Evolutionary conservation across 2,888 invertebrate species (phyloP).

Genomic region (Phalera bucephala): DNA sequence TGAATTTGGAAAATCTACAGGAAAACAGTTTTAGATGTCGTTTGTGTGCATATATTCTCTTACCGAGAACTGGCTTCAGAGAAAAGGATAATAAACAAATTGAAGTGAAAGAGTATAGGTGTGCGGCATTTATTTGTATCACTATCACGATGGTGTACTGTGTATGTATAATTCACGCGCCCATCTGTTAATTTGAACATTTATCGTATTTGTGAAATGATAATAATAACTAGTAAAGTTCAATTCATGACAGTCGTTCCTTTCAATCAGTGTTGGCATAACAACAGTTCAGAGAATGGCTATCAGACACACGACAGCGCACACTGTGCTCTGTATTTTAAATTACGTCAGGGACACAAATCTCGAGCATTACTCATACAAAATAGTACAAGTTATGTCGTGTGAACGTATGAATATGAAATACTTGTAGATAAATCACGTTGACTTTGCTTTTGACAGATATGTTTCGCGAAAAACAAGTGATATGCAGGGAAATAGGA

Average conservation of each 20-base stretch:
- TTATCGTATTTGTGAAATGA: conserved; percentile 12
- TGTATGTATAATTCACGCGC: neutral
- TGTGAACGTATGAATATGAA: conserved; percentile 26
- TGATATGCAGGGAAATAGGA: too few relatives aligned
- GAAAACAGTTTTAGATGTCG: conserved; percentile 8
- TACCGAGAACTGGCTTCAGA: conserved; percentile 11
- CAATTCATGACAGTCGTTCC: conserved; percentile 29
- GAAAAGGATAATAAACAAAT: conserved; percentile 12
- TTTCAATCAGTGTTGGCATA: conserved; percentile 36
- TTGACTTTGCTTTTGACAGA: conserved; percentile 11
- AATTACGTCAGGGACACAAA: conserved; percentile 32
- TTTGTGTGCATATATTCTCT: conserved; percentile 8
- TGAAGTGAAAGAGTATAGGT: too few relatives aligned
- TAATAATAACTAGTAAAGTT: conserved; percentile 26
- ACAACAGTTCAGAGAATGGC: conserved; percentile 36
- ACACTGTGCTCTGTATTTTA: conserved; percentile 22
- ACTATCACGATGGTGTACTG: too few relatives aligned
- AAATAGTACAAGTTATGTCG: conserved; percentile 16
- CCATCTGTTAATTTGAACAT: neutral
- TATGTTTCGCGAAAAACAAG: conserved; percentile 18
- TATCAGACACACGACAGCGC: conserved; percentile 23
- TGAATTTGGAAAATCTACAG: conserved; percentile 13
- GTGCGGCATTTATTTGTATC: too few relatives aligned
- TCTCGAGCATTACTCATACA: conserved; percentile 30
- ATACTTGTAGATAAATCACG: conserved; percentile 21